Conservation (phyloP, 2,797 vertebrate species). For the Dendrocincla fuliginosa region DNA sequence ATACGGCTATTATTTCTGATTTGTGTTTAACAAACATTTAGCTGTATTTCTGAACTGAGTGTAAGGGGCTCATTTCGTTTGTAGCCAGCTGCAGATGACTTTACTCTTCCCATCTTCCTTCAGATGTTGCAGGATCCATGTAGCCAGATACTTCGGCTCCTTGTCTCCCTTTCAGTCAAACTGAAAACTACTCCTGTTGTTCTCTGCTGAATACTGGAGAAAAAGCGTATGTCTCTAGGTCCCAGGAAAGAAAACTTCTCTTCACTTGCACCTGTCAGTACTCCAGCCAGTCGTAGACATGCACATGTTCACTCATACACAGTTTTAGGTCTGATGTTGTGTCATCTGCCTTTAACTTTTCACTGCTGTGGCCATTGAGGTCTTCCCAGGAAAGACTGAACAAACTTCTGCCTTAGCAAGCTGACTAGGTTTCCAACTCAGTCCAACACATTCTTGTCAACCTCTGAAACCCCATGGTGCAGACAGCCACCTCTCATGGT, state of each 20-base stretch:
- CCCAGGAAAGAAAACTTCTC: background rate
- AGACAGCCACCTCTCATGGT: background rate
- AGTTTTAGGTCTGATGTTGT: background rate
- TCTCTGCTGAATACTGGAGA: background rate
- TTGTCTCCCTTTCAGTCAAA: background rate
- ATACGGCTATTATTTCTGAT: background rate
- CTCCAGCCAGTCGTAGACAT: background rate
- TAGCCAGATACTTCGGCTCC: background rate
- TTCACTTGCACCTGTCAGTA: background rate
- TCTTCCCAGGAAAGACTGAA: background rate
- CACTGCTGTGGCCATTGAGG: background rate
- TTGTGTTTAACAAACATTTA: background rate
- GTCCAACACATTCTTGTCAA: background rate
- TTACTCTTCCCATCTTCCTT: background rate
- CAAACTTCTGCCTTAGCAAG: background rate
- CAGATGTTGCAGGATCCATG: background rate
- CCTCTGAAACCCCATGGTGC: background rate
- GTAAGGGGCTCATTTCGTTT: background rate
- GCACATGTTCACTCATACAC: fast-evolving
- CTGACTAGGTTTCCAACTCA: background rate
- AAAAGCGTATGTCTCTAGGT: background rate
- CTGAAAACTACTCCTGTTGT: background rate
- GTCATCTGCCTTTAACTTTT: background rate
- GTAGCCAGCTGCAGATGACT: background rate
- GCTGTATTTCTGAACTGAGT: background rate